Evolutionary conservation across 1,140 invertebrate species (phyloP).

Genomic region (Listronotus oregonensis): DNA sequence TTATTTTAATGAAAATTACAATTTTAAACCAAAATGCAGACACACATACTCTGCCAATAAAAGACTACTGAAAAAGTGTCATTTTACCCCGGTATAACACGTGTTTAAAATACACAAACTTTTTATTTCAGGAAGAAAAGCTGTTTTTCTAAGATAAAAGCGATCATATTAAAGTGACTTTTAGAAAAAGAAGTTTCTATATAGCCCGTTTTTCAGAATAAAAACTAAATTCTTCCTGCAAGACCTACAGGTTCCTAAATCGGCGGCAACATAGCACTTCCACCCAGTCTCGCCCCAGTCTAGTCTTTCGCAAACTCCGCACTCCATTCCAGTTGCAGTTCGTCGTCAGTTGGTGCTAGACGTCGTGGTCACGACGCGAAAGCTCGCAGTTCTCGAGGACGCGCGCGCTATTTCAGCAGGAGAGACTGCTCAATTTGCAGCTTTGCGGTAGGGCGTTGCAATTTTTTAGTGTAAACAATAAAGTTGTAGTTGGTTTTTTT

Average conservation of each 20-base stretch:
- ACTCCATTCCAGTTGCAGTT: not conserved
- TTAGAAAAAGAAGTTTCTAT: no score
- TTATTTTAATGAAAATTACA: no score
- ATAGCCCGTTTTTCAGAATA: no score
- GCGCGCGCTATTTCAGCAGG: conserved; percentile 2
- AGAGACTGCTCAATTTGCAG: conserved; percentile 7
- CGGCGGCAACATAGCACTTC: conserved; percentile 1
- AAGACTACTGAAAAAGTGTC: no score
- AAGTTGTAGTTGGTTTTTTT: not conserved
- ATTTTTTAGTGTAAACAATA: conserved; percentile 3
- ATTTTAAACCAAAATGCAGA: no score
- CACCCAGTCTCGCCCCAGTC: conserved; percentile 7
- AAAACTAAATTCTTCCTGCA: not conserved
- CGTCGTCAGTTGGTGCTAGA: no score
- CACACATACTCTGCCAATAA: no score
- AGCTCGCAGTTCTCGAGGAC: not conserved
- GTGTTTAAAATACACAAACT: no score
- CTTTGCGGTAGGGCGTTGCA: conserved; percentile 18
- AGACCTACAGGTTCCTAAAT: not conserved
- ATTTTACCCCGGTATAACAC: no score
- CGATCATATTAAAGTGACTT: no score
- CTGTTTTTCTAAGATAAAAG: no score
- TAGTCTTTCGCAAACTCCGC: conserved; percentile 4
- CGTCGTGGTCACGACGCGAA: not conserved
- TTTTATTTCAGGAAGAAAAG: no score